These are phyloP conservation scores for Noctua janthe DNA, from an alignment of 2,888 invertebrate species.

Conservation along the genomic window DNA sequence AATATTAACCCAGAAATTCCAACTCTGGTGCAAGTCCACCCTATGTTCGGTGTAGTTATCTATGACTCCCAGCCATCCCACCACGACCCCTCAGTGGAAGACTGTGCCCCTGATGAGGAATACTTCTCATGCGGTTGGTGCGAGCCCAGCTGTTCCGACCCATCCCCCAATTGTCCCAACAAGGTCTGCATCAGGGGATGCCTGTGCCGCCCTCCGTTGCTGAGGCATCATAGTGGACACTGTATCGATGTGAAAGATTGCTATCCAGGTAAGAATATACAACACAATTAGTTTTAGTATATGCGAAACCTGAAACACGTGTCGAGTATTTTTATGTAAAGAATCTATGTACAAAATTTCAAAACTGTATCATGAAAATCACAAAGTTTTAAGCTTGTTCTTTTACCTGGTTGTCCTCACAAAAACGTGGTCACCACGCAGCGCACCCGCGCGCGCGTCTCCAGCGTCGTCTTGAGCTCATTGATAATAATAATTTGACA, in stretches of 20 bases:
- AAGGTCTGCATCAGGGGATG: slow-evolving; percentile 80
- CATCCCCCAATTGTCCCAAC: slow-evolving; percentile 73
- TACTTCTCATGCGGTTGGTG: slow-evolving; percentile 84
- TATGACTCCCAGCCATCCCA: slow-evolving; percentile 37
- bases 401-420: no score
- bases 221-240: slow-evolving; percentile 79
- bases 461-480: no score
- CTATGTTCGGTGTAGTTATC: slow-evolving; percentile 12
- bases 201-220: slow-evolving; percentile 80
- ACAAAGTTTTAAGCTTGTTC: no score
- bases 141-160: slow-evolving; percentile 81
- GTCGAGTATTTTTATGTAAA: no score
- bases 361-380: no score
- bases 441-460: no score
- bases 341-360: no score
- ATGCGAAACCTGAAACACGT: no score
- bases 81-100: slow-evolving; percentile 74
- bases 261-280: slow-evolving; percentile 71
- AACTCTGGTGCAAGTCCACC: slow-evolving; percentile 7
- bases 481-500: no score
- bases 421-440: no score
- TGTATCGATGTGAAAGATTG: slow-evolving; percentile 79
- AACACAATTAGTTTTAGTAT: no score
- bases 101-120: slow-evolving; percentile 81
- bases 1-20: background rate